These are phyloP conservation scores for Sorex fumeus DNA, from an alignment of 2,113 vertebrate genomes.

Conservation along the genomic window DNA sequence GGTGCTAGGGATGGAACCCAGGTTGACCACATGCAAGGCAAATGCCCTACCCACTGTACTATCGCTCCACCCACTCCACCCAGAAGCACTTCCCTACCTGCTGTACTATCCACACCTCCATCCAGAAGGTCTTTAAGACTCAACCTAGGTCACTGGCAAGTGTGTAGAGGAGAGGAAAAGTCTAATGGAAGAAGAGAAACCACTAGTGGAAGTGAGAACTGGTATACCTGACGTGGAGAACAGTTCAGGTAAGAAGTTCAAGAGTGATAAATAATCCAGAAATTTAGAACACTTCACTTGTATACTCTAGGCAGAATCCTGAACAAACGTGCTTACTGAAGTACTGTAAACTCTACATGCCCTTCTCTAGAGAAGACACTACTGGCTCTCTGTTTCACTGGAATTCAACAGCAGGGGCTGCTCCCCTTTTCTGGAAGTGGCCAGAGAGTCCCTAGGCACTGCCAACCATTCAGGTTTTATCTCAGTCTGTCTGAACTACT, in stretches of 20 bases:
- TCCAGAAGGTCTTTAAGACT: not conserved
- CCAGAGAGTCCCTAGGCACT: not conserved
- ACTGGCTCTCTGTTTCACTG: not conserved
- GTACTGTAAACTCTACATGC: not conserved
- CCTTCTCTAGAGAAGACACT: not conserved
- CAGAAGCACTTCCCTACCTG: too few relatives aligned
- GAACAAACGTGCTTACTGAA: conserved; percentile 26
- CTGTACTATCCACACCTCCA: too few relatives aligned
- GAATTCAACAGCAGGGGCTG: not conserved
- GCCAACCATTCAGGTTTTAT: not conserved
- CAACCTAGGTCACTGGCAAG: not conserved
- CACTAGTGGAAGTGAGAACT: not conserved
- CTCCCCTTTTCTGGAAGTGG: not conserved
- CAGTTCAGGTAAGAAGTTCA: not conserved
- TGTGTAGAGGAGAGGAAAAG: not conserved
- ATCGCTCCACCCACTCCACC: too few relatives aligned
- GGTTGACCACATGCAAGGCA: too few relatives aligned
- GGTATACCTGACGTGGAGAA: not conserved
- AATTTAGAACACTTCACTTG: not conserved
- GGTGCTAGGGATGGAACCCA: too few relatives aligned
- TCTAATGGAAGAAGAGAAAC: not conserved
- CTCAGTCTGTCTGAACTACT: not conserved
- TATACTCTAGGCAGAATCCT: not conserved
- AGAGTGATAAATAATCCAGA: not conserved
- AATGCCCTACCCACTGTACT: too few relatives aligned